Percentiles rank a stretch among this genome's conserved stretches.
Conservation (phyloP, 2,888 invertebrate species). For the Habrosyne pyritoides region DNA sequence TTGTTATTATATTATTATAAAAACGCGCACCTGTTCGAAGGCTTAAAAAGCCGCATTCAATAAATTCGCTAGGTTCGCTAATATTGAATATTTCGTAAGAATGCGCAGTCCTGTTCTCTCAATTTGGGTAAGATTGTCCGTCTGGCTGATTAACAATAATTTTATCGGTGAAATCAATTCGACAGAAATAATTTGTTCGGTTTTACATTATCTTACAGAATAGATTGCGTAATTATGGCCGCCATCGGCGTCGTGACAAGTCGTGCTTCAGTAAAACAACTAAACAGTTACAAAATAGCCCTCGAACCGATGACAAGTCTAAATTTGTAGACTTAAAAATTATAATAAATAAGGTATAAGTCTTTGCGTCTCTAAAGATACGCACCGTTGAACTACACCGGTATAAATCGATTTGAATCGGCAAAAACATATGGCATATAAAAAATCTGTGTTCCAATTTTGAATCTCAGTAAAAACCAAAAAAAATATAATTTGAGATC, state of each 20-base stretch:
- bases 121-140: background rate
- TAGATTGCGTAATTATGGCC: slow-evolving; percentile 43
- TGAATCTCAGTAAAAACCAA: background rate
- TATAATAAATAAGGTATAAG: background rate
- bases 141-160: slow-evolving; percentile 23
- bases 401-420: background rate
- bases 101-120: background rate
- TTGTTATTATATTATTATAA: no score
- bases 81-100: background rate
- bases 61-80: background rate
- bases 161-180: slow-evolving; percentile 49
- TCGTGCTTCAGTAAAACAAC: slow-evolving; percentile 23
- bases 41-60: no score
- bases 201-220: slow-evolving; percentile 37
- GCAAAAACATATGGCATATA: background rate
- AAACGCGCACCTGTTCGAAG: no score
- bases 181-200: slow-evolving; percentile 39
- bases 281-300: slow-evolving; percentile 39
- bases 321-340: background rate
- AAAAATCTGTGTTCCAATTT: background rate
- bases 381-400: background rate
- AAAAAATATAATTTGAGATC: background rate
- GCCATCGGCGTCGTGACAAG: slow-evolving; percentile 35
- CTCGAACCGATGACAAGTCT: slow-evolving; percentile 30
- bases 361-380: background rate